Percentiles rank a stretch among this genome's conserved stretches.
phyloP scores from a whole-genome alignment of 1,140 invertebrate species.

The Drosophila arizonae region DNA sequence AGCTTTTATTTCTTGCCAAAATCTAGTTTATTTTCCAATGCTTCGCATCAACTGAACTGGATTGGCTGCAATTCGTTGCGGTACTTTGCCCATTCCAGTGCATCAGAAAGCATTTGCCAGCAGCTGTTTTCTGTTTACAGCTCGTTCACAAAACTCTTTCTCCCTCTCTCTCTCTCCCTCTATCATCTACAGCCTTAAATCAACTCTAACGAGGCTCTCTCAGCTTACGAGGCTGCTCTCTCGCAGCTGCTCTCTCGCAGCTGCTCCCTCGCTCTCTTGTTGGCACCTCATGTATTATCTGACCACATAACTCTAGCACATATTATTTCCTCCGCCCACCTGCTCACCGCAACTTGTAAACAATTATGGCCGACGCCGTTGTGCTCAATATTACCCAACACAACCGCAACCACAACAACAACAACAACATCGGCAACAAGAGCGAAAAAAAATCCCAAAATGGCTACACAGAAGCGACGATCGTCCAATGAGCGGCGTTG shows the following conservation, averaged over 20 bases:
- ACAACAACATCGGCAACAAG: slow-evolving; percentile 50
- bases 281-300: slow-evolving; percentile 26
- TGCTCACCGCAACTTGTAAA: slow-evolving; percentile 63
- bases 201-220: slow-evolving; percentile 14
- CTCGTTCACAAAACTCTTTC: slow-evolving; percentile 15
- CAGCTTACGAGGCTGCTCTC: slow-evolving; percentile 7
- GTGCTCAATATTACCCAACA: slow-evolving; percentile 54
- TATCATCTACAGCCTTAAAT: slow-evolving; percentile 1
- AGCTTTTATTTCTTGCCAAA: not conserved
- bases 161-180: not conserved
- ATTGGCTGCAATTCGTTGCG: not conserved
- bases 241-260: not conserved
- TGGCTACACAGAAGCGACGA: slow-evolving; percentile 71
- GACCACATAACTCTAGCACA: slow-evolving; percentile 57
- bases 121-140: slow-evolving; percentile 76
- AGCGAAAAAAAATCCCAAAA: slow-evolving; percentile 68
- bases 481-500: slow-evolving; percentile 67
- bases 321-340: slow-evolving; percentile 59
- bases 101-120: slow-evolving; percentile 8
- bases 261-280: slow-evolving; percentile 1
- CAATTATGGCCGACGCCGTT: slow-evolving; percentile 77
- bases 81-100: not conserved
- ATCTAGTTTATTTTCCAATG: not conserved
- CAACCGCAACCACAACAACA: slow-evolving; percentile 48
- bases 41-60: too few relatives aligned